These are phyloP conservation scores for Lysandra coridon DNA, from an alignment of 2,888 invertebrate species.

Conservation along the genomic window DNA sequence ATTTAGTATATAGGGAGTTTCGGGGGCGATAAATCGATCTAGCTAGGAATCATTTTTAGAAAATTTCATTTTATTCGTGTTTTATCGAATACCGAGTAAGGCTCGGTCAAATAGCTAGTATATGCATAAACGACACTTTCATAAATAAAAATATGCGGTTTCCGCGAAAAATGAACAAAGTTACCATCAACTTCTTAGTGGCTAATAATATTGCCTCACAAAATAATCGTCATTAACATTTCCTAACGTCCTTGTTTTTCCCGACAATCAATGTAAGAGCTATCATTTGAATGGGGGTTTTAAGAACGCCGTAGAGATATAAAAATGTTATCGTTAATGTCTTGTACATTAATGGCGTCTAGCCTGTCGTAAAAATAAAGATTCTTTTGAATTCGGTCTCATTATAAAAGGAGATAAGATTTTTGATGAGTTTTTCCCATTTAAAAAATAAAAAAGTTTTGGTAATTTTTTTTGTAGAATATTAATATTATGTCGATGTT, in stretches of 20 bases:
- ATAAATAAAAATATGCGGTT: too few species aligned
- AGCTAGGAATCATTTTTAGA: too few species aligned
- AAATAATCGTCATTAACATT: neutral
- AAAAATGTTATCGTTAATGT: conserved; percentile 57
- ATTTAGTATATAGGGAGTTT: too few species aligned
- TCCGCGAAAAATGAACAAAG: too few species aligned
- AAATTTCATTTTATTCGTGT: too few species aligned
- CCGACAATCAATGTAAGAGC: neutral
- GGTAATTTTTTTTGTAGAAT: too few species aligned
- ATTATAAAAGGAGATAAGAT: conserved; percentile 37
- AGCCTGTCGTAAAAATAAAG: conserved; percentile 50
- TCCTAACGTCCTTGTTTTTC: neutral
- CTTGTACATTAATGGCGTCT: conserved; percentile 51
- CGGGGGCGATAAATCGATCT: too few species aligned
- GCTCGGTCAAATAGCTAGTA: too few species aligned
- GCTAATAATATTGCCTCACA: neutral
- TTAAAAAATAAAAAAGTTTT: neutral
- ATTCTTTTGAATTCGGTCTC: conserved; percentile 48
- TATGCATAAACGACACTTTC: too few species aligned
- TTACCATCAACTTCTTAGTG: too few species aligned
- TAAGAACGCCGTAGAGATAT: conserved; percentile 41
- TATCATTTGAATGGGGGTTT: neutral
- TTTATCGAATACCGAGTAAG: too few species aligned
- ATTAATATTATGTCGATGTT: too few species aligned
- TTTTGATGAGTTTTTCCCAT: neutral